These are phyloP conservation scores for Cyanistes caeruleus DNA, from an alignment of 2,113 vertebrate species.

Conservation along the genomic window DNA sequence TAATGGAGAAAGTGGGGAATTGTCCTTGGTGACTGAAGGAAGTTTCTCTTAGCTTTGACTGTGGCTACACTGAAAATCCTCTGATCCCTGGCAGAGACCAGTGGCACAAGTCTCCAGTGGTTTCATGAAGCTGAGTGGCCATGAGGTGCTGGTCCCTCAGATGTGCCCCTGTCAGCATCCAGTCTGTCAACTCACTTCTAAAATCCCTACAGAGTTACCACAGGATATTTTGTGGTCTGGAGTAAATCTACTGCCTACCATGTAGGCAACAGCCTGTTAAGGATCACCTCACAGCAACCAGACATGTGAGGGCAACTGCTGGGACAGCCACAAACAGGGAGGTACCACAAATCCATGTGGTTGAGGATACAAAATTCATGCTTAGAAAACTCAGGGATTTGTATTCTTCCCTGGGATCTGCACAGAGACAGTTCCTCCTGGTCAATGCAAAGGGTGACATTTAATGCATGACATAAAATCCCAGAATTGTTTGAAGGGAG, in stretches of 20 bases:
- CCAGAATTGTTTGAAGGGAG: neutral
- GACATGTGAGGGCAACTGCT: neutral
- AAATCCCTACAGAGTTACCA: neutral
- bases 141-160: neutral
- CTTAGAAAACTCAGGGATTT: neutral
- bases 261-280: neutral
- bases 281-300: neutral
- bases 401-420: neutral
- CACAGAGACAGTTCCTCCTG: neutral
- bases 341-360: fast-evolving
- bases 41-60: slow-evolving; percentile 7
- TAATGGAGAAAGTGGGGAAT: slow-evolving; percentile 47
- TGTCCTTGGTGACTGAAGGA: neutral
- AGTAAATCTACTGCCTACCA: neutral
- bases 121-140: neutral
- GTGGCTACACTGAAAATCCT: neutral
- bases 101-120: neutral
- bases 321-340: neutral
- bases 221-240: neutral
- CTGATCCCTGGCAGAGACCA: neutral
- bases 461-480: neutral
- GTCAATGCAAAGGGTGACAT: neutral
- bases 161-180: neutral
- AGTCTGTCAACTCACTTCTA: neutral
- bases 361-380: neutral